Base-by-base conservation (phyloP, 2,797 vertebrate species). In the Vultur gryphus region DNA sequence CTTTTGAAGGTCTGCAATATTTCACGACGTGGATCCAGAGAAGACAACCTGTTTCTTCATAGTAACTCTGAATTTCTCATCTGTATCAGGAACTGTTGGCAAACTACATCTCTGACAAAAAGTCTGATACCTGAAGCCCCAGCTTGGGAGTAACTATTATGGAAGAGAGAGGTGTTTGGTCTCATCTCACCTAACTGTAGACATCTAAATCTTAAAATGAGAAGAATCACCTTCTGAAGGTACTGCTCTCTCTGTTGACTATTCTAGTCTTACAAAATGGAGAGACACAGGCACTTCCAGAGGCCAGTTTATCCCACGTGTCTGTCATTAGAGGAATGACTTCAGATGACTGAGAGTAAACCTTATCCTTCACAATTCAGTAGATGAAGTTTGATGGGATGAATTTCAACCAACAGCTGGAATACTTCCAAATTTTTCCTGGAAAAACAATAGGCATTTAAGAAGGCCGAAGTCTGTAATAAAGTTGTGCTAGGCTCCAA, bases 301-400 rank as follows among this genome's bases (percentile, higher is more conserved):
- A 59, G 23, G 5, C 20, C 41, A 25, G 6, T 52, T 69, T 46
- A 18, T 69, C 10, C 26, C 51, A n/a, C 0, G 0, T 46, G 11
- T 44, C n/a, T n/a, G 41, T 79, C 12, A 0, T 21, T 20, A 31
- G 18, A 81, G 14, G 14, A 83, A 55, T 11, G 2, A 13, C 24
- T 54, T 51, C 52, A 75, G 28, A 46, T 19, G n/a, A 66, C 20
- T 16, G 51, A 48, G 31, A 41, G 15, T 55, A 72, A 76, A 86
- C 19, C 7, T 54, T 29, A 24, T 14, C 25, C 15, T 72, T 55
- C 75, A 37, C 5, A 4, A 15, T 76, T 59, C n/a, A 61, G 35
- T 25, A 55, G n/a, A 26, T 44, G n/a, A 70, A 62, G 9, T 64
- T 33, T 65, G 43, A 49, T 54, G 39, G 31, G 31, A 57, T 61